These are phyloP conservation scores for Meloe dianella DNA, from an alignment of 2,888 invertebrate species.

Conservation along the genomic window DNA sequence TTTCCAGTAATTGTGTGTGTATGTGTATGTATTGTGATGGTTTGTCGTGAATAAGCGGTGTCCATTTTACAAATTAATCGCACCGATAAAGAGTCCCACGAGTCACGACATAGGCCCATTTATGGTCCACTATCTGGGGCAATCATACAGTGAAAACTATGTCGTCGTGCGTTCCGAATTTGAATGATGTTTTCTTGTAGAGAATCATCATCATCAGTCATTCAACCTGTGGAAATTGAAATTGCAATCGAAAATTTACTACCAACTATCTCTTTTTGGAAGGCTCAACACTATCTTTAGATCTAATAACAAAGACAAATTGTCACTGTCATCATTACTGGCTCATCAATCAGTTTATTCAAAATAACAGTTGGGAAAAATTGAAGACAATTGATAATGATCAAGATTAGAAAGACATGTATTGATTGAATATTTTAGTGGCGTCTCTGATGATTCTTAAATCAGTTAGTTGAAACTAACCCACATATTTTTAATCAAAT, in stretches of 20 bases:
- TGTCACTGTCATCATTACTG: background rate
- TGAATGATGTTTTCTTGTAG: slow-evolving; percentile 20
- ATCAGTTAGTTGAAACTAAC: background rate
- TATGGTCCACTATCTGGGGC: slow-evolving; percentile 34
- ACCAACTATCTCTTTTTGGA: background rate
- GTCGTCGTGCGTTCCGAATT: slow-evolving; percentile 30
- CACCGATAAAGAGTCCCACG: slow-evolving; percentile 25
- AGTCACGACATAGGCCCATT: slow-evolving; percentile 31
- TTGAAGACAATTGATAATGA: background rate
- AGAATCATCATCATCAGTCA: background rate
- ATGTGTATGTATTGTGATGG: background rate
- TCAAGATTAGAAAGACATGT: background rate
- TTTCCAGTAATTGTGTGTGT: background rate
- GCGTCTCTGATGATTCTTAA: background rate
- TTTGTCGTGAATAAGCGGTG: slow-evolving; percentile 30
- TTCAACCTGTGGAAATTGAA: background rate
- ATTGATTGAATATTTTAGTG: background rate
- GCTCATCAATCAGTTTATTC: background rate
- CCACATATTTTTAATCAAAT: slow-evolving; percentile 2
- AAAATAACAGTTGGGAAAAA: background rate
- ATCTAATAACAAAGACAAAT: slow-evolving; percentile 4
- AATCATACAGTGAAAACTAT: slow-evolving; percentile 40
- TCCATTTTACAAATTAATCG: slow-evolving; percentile 28
- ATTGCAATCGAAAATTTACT: slow-evolving; percentile 2
- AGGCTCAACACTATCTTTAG: background rate